Evolutionary conservation across 23 tunicate genomes (phyloP).

Genomic region (Trididemnum miniatum): DNA sequence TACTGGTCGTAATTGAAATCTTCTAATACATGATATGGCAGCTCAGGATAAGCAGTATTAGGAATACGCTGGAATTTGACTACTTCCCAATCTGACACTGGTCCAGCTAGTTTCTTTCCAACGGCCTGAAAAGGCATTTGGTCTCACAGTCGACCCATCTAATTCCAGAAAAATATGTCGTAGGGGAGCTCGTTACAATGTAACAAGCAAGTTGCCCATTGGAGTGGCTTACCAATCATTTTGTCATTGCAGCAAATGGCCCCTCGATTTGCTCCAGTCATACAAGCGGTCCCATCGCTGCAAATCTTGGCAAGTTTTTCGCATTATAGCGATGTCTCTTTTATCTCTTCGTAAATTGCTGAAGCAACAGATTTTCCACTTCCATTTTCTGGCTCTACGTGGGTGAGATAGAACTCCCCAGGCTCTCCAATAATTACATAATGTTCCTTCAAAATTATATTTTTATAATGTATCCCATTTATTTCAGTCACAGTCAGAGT

Average conservation of each 20-base stretch:
- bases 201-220: slow-evolving; percentile 23
- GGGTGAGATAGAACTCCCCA: slow-evolving; percentile 13
- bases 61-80: not conserved
- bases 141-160: slow-evolving; percentile 34
- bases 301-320: not conserved
- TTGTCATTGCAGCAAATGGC: not conserved
- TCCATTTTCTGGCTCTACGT: slow-evolving; percentile 18
- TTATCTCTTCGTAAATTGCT: not conserved
- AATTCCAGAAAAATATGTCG: slow-evolving; percentile 16
- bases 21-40: not conserved
- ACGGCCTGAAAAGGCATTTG: slow-evolving; percentile 4
- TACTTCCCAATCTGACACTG: no score
- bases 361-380: slow-evolving; percentile 9
- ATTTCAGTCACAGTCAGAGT: not conserved
- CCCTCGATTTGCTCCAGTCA: slow-evolving; percentile 17
- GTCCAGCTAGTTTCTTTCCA: no score
- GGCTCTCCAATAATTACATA: slow-evolving; percentile 20
- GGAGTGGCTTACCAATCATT: slow-evolving; percentile 22
- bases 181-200: slow-evolving; percentile 26
- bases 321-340: not conserved
- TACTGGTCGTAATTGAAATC: slow-evolving; percentile 12
- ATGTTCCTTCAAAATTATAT: slow-evolving; percentile 1
- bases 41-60: not conserved
- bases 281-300: slow-evolving; percentile 18
- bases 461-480: not conserved